Evolutionary conservation across 2,113 vertebrate species (phyloP).

Genomic region (Peromyscus polionotus): DNA sequence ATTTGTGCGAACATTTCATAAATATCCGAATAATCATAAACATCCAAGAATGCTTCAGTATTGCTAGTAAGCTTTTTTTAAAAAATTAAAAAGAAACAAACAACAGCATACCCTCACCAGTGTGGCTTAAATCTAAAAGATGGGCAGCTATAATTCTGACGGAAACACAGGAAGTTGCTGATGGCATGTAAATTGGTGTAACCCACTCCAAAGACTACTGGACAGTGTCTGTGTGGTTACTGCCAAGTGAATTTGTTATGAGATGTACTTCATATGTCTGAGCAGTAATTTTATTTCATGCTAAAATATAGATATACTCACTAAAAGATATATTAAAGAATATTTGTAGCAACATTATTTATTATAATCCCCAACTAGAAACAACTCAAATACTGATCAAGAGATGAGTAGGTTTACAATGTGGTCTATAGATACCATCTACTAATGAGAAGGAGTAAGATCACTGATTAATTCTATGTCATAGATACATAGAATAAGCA

Average conservation of each 20-base stretch:
- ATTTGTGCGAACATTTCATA: not conserved
- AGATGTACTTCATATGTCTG: not conserved
- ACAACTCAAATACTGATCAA: not conserved
- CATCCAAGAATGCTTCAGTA: not conserved
- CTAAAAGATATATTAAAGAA: slow-evolving; percentile 13
- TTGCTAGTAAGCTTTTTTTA: not conserved
- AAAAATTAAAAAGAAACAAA: not conserved
- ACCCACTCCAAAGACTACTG: not conserved
- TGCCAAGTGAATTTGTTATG: not conserved
- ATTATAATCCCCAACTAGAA: not conserved
- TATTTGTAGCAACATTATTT: not conserved
- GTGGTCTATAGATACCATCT: not conserved
- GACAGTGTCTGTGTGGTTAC: not conserved
- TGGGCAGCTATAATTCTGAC: not conserved
- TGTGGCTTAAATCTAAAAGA: not conserved
- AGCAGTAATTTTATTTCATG: not conserved
- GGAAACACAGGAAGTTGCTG: not conserved
- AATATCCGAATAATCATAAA: not conserved
- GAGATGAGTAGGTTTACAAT: not conserved
- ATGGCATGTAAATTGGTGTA: not conserved
- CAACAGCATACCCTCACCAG: not conserved
- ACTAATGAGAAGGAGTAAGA: not conserved
- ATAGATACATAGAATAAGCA: not conserved
- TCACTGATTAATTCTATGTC: not conserved
- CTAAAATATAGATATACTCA: not conserved